Conservation (phyloP, 2,888 invertebrate genomes). For the Catocala fraxini region DNA sequence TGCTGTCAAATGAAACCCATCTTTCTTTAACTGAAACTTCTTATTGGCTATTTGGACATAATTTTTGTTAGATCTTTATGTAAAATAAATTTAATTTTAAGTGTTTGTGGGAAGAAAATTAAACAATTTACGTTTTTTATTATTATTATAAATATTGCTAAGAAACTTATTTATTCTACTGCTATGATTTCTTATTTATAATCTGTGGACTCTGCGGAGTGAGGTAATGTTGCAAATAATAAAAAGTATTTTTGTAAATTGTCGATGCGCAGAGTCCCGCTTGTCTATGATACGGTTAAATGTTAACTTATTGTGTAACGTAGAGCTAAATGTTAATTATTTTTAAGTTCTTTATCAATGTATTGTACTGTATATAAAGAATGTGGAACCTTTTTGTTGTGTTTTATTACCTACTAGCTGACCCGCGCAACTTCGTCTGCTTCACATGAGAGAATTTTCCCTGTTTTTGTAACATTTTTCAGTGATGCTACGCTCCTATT, state of each 20-base stretch:
- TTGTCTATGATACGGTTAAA: slow-evolving; percentile 50
- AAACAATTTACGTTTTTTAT: slow-evolving; percentile 4
- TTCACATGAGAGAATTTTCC: no score
- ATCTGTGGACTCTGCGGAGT: slow-evolving; percentile 40
- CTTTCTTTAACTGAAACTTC: no score
- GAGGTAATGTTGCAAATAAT: slow-evolving; percentile 43
- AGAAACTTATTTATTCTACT: slow-evolving; percentile 41
- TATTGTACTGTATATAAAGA: slow-evolving; percentile 81
- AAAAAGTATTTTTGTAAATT: slow-evolving; percentile 50
- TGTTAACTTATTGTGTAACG: slow-evolving; percentile 74
- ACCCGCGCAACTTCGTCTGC: no score
- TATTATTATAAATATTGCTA: slow-evolving; percentile 34
- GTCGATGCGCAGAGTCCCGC: slow-evolving; percentile 43
- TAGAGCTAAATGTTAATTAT: slow-evolving; percentile 82
- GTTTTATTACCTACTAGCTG: slow-evolving; percentile 35
- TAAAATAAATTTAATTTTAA: slow-evolving; percentile 1
- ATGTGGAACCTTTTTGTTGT: slow-evolving; percentile 63
- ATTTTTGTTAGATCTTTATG: not conserved
- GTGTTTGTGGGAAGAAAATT: slow-evolving; percentile 18
- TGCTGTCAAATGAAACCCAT: no score
- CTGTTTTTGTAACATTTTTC: no score
- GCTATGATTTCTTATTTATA: slow-evolving; percentile 45
- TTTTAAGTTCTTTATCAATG: slow-evolving; percentile 77
- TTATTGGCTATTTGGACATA: no score
- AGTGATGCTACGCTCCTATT: no score